phyloP scores from a whole-genome alignment of 2,113 vertebrate genomes.

The Callipepla squamata region DNA sequence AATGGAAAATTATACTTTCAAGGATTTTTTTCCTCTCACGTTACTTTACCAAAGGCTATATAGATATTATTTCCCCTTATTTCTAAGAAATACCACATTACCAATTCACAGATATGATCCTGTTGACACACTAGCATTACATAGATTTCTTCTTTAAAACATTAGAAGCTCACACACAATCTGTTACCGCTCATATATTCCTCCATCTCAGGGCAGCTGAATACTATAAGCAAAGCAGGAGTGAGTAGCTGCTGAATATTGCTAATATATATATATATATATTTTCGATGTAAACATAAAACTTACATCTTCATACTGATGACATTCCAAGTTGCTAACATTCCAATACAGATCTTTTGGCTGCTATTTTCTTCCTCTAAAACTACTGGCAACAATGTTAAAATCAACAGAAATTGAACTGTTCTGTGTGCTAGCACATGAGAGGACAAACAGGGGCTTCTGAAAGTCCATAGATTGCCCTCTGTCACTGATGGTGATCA shows the following conservation, averaged over 20 bases:
- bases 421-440: accelerated
- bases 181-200: neutral
- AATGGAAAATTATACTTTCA: neutral
- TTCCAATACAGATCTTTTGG: neutral
- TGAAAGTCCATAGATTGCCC: neutral
- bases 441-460: neutral
- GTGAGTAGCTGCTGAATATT: neutral
- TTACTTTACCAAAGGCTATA: neutral
- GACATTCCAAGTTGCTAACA: neutral
- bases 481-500: neutral
- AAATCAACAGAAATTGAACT: neutral
- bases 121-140: neutral
- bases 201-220: neutral
- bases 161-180: neutral
- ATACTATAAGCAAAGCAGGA: neutral
- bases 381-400: neutral
- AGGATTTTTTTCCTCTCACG: neutral
- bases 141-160: neutral
- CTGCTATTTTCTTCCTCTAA: neutral
- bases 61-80: neutral
- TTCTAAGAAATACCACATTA: neutral
- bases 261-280: neutral
- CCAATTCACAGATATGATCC: neutral
- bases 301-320: neutral
- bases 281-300: neutral